Conservation (phyloP, 2,797 vertebrate species). For the Apodemus agrarius region DNA sequence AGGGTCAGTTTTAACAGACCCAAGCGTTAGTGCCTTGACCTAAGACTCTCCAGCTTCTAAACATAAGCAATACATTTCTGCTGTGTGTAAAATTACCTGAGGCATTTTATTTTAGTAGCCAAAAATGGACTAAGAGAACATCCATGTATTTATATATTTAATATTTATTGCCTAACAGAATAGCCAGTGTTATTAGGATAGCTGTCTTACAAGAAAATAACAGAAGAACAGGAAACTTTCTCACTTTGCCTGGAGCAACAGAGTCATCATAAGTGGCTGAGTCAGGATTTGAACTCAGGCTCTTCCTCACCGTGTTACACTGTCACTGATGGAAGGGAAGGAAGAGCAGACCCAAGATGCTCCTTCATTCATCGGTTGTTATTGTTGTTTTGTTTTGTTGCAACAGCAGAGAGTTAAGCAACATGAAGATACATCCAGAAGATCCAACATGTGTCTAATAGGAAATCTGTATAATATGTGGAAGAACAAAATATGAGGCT, state of each 20-base stretch:
- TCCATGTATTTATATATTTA: conserved; percentile 1
- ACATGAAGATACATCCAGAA: conserved; percentile 7
- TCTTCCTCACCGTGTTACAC: neutral
- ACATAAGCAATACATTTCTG: neutral
- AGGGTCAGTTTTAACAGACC: neutral
- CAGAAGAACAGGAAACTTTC: conserved; percentile 19
- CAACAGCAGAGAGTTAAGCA: neutral
- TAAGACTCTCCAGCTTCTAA: neutral
- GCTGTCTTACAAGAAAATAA: conserved; percentile 35
- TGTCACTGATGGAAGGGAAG: conserved; percentile 1
- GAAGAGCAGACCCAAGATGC: neutral
- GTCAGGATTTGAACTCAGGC: neutral
- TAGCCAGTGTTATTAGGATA: neutral
- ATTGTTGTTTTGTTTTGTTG: neutral
- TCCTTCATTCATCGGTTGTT: neutral
- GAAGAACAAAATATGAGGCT: neutral
- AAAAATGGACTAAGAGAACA: neutral
- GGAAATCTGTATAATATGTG: neutral
- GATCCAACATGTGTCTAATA: neutral
- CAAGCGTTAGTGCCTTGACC: neutral
- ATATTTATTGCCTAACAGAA: conserved; percentile 36
- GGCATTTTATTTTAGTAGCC: neutral
- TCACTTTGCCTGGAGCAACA: neutral
- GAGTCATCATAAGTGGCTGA: conserved; percentile 7
- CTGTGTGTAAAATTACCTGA: neutral